phyloP scores from a whole-genome alignment of 92 coral and sea anemone species.

The Pocillopora meandrina region DNA sequence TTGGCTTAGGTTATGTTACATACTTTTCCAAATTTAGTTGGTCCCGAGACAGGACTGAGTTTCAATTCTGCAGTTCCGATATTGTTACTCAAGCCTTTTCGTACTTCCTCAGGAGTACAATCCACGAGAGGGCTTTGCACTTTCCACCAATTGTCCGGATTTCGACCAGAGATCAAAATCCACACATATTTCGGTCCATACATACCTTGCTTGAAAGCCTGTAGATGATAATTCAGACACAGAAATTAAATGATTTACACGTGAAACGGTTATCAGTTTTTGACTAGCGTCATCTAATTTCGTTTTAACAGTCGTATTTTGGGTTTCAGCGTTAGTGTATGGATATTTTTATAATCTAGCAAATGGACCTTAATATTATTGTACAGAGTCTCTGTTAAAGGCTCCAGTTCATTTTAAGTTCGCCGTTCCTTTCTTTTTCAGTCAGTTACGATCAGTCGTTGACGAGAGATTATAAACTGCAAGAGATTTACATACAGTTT shows the following conservation, averaged over 20 bases:
- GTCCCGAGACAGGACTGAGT: constrained; percentile 51
- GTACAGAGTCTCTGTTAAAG: too few species aligned
- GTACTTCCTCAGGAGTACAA: constrained; percentile 64
- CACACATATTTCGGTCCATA: constrained; percentile 77
- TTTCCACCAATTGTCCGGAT: constrained; percentile 76
- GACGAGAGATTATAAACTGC: too few species aligned
- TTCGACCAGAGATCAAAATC: constrained; percentile 71
- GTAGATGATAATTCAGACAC: not conserved
- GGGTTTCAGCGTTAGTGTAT: too few species aligned
- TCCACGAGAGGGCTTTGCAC: constrained; percentile 48
- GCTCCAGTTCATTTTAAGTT: too few species aligned
- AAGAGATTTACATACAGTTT: too few species aligned
- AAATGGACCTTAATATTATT: too few species aligned
- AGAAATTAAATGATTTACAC: not conserved
- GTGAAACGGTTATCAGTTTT: not conserved
- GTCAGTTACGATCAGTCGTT: too few species aligned
- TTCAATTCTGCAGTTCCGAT: constrained; percentile 73
- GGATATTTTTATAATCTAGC: too few species aligned
- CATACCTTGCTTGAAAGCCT: constrained; percentile 72
- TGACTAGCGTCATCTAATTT: too few species aligned
- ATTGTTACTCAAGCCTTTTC: constrained; percentile 66
- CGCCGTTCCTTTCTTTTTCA: too few species aligned
- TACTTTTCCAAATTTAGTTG: constrained; percentile 61
- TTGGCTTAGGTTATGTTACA: not conserved
- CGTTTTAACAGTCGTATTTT: too few species aligned